Evolutionary conservation across 2,797 vertebrate genomes (phyloP).

Genomic region (Tenualosa ilisha): DNA sequence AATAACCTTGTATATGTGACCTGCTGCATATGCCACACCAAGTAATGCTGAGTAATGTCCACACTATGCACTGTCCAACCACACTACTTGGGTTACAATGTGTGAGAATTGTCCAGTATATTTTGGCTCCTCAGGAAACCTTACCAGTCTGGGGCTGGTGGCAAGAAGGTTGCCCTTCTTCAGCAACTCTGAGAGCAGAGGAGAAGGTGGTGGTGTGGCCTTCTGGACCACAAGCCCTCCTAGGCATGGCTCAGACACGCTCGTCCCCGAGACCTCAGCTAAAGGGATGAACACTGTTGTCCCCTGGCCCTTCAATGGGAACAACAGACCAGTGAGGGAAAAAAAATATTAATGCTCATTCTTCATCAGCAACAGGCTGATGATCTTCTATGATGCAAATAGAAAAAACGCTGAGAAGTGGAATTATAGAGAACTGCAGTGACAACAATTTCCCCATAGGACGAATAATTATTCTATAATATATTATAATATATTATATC

Average conservation of each 20-base stretch:
- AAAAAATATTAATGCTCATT: not conserved
- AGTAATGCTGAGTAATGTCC: too few species aligned
- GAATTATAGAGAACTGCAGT: too few species aligned
- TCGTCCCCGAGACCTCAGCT: conserved; percentile 76
- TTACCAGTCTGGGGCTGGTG: conserved; percentile 94
- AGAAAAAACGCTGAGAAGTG: not conserved
- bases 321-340: not conserved
- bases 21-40: too few species aligned
- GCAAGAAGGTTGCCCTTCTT: conserved; percentile 96
- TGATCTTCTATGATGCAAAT: not conserved
- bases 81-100: too few species aligned
- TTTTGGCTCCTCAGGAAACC: conserved; percentile 41
- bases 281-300: conserved; percentile 77
- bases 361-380: not conserved
- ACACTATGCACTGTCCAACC: too few species aligned
- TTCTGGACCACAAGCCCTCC: conserved; percentile 88
- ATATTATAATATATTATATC: too few species aligned
- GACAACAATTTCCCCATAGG: too few species aligned
- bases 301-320: conserved; percentile 76
- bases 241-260: conserved; percentile 80
- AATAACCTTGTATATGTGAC: too few species aligned
- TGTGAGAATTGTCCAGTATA: too few species aligned
- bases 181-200: conserved; percentile 95
- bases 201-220: conserved; percentile 93
- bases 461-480: too few species aligned